A percentile compares a stretch with the other conserved stretches of the same genome.
phyloP scores from a whole-genome alignment of 2,797 vertebrate species.

The Peromyscus aztecus region DNA sequence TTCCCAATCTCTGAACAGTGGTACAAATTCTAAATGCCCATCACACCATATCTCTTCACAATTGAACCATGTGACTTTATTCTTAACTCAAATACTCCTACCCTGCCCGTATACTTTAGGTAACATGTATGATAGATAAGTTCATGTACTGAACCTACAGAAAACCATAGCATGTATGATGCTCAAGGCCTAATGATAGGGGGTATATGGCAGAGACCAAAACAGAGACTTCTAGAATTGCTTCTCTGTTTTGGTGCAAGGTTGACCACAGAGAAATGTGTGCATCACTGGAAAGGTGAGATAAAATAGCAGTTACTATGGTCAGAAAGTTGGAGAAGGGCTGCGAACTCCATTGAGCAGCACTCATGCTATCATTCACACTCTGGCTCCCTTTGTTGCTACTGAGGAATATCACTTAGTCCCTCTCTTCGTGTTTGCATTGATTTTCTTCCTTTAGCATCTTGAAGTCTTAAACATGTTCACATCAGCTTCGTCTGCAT shows the following conservation, averaged over 20 bases:
- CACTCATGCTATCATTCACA: rapidly evolving
- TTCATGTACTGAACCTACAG: not conserved
- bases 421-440: not conserved
- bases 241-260: not conserved
- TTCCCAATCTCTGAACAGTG: not conserved
- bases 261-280: not conserved
- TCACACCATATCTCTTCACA: rapidly evolving
- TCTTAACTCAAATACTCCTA: not conserved
- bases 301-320: rapidly evolving
- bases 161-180: not conserved
- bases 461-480: not conserved
- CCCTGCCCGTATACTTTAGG: not conserved
- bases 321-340: not conserved
- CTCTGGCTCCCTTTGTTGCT: not conserved
- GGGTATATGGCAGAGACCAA: not conserved
- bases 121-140: not conserved
- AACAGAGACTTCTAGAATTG: not conserved
- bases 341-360: rapidly evolving
- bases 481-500: not conserved
- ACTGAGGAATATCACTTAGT: not conserved
- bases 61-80: not conserved
- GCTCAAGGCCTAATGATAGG: not conserved
- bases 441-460: not conserved
- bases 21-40: not conserved
- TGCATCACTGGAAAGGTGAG: not conserved